Evolutionary conservation across 2,113 vertebrate genomes (phyloP).

Genomic region (Anser brachyrhynchus): DNA sequence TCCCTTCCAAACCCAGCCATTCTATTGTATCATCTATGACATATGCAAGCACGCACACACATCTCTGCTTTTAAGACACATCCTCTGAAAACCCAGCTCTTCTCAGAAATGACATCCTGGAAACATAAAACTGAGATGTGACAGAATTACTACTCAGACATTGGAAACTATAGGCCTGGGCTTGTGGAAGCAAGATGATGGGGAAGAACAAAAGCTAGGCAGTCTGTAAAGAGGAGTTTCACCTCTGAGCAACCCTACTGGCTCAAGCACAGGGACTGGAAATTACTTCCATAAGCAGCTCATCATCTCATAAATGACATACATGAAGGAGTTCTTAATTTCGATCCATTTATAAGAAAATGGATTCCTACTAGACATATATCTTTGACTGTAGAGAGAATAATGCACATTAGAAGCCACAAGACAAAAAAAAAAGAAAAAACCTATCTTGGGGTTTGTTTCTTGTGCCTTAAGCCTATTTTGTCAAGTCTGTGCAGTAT

Average conservation of each 20-base stretch:
- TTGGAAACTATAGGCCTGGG: neutral
- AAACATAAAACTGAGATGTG: neutral
- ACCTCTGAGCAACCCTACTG: neutral
- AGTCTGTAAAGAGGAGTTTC: neutral
- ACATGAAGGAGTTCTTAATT: neutral
- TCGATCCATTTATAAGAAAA: neutral
- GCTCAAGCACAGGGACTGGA: neutral
- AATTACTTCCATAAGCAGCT: neutral
- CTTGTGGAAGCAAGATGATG: accelerated
- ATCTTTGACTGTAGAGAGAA: neutral
- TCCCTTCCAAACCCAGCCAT: too few relatives aligned
- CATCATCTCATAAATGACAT: neutral
- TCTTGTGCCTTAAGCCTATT: neutral
- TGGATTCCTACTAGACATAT: neutral
- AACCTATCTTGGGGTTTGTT: neutral
- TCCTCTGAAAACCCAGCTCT: neutral
- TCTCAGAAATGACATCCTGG: neutral
- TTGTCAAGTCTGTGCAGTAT: neutral
- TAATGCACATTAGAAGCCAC: neutral
- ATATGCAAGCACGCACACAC: neutral
- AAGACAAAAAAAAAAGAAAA: accelerated
- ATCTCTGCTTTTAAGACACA: neutral
- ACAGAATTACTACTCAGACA: neutral
- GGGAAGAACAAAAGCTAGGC: neutral
- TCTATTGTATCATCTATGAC: too few relatives aligned